phyloP scores from a whole-genome alignment of 1,140 invertebrate genomes.

The Caenorhabditis latens region DNA sequence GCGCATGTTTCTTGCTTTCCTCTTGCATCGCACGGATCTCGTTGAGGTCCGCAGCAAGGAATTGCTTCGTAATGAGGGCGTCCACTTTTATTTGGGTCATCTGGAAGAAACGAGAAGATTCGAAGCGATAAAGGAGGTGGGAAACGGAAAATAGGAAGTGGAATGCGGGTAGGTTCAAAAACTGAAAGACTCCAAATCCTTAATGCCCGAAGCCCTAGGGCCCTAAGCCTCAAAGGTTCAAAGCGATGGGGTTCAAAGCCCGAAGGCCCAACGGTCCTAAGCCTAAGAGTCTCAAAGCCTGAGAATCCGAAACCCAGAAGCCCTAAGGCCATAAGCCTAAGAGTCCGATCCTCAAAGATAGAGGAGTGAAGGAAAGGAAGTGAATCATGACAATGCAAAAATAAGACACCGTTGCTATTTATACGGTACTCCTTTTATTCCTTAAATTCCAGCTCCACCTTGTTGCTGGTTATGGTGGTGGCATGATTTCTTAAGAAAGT shows the following conservation, averaged over 20 bases:
- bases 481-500: neutral
- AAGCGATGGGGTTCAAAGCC: too few species aligned
- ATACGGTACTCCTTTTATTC: neutral
- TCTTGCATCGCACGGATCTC: conserved; percentile 69
- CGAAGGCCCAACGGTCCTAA: too few species aligned
- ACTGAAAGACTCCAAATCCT: too few species aligned
- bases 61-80: conserved; percentile 60
- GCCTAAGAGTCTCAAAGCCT: neutral
- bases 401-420: neutral
- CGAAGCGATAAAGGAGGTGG: neutral
- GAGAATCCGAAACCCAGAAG: neutral
- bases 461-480: too few species aligned
- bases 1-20: conserved; percentile 62
- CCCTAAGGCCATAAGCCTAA: too few species aligned
- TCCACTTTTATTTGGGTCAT: conserved; percentile 40
- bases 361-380: too few species aligned
- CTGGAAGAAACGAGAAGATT: neutral
- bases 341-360: too few species aligned
- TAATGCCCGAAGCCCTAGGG: too few species aligned
- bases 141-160: neutral
- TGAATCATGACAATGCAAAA: too few species aligned
- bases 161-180: neutral
- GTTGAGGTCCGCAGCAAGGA: conserved; percentile 73
- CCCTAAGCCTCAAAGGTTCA: too few species aligned
- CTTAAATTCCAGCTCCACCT: neutral